phyloP scores from a whole-genome alignment of 2,113 vertebrate genomes.

The Hystrix brachyura region DNA sequence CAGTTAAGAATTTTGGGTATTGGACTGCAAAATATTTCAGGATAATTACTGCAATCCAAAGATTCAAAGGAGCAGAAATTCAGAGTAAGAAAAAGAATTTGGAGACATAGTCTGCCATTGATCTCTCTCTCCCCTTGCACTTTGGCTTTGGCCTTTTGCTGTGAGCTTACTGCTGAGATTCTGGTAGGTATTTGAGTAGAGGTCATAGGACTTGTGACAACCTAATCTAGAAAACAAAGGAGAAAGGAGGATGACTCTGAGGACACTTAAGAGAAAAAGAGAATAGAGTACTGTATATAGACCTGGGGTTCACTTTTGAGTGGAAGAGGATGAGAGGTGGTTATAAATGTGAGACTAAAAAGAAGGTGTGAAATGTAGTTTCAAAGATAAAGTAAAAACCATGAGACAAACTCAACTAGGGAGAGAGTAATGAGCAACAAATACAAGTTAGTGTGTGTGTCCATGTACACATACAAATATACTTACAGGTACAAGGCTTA shows the following conservation, averaged over 20 bases:
- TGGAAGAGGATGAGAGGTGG: background rate
- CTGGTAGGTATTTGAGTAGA: background rate
- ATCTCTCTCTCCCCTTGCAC: background rate
- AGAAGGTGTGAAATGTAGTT: background rate
- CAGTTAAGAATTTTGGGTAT: constrained; percentile 26
- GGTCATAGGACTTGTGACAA: background rate
- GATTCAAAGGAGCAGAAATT: constrained; percentile 42
- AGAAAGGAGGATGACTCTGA: background rate
- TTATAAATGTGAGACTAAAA: background rate
- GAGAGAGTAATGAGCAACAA: background rate
- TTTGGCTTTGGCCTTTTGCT: background rate
- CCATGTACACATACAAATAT: background rate
- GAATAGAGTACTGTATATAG: background rate
- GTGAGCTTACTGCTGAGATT: background rate
- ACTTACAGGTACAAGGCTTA: background rate
- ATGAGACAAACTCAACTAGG: background rate
- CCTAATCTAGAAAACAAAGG: background rate
- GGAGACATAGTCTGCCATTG: background rate
- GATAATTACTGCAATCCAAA: background rate
- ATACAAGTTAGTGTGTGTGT: background rate
- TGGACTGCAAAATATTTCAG: background rate
- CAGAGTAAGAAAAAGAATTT: background rate
- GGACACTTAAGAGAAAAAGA: background rate
- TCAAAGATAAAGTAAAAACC: background rate
- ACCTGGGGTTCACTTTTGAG: background rate